Conservation (phyloP, 2,888 invertebrate genomes). For the Argyresthia goedartella region DNA sequence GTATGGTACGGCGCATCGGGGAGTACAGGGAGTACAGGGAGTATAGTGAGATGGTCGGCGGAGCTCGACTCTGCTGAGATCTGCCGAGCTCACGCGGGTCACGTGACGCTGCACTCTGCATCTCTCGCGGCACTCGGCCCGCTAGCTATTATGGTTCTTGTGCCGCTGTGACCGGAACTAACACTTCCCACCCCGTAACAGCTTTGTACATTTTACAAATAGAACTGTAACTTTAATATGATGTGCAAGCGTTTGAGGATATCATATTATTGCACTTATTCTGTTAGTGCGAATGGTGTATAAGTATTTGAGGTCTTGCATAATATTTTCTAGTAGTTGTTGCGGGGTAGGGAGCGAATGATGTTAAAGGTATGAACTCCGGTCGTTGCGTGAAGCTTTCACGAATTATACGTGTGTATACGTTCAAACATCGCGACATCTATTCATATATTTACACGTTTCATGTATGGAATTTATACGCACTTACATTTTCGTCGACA, state of each 20-base stretch:
- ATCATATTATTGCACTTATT: too few relatives aligned
- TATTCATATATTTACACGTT: background rate
- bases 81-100: background rate
- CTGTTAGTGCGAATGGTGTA: background rate
- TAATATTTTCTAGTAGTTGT: background rate
- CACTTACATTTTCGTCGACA: background rate
- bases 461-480: background rate
- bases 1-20: background rate
- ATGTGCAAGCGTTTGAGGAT: too few relatives aligned
- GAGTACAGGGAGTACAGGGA: background rate
- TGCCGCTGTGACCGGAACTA: too few relatives aligned
- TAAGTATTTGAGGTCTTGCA: background rate
- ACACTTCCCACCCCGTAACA: background rate
- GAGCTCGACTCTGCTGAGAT: background rate
- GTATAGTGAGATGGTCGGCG: background rate
- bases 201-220: background rate
- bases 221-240: too few relatives aligned
- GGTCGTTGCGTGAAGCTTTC: background rate
- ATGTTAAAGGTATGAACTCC: background rate
- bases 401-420: background rate
- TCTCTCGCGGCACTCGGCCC: too few relatives aligned
- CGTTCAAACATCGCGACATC: background rate
- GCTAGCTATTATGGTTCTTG: too few relatives aligned
- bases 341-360: background rate
- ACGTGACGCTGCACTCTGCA: background rate